phyloP scores from a whole-genome alignment of 1,140 invertebrate genomes.

The Helicoverpa armigera region DNA sequence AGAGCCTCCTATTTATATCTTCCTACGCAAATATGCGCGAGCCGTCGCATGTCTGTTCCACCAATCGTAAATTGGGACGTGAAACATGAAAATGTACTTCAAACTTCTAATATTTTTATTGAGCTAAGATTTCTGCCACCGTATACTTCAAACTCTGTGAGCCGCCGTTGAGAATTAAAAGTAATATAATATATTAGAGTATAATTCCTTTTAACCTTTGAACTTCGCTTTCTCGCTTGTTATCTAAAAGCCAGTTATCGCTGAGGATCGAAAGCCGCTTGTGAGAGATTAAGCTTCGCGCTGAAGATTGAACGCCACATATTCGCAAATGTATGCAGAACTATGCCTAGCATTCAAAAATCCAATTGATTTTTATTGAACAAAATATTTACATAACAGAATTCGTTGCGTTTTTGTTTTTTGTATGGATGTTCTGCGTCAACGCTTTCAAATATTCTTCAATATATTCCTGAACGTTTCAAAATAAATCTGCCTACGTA shows the following conservation, averaged over 20 bases:
- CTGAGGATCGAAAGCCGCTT: constrained; percentile 6
- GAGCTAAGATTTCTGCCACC: constrained; percentile 19
- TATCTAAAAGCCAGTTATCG: constrained; percentile 15
- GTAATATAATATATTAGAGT: background rate
- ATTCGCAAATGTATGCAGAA: background rate
- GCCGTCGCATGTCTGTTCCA: constrained; percentile 35
- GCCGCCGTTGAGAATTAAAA: constrained; percentile 5
- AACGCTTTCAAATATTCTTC: background rate
- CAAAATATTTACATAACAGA: background rate
- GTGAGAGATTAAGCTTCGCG: constrained; percentile 3
- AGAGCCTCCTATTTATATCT: constrained; percentile 39
- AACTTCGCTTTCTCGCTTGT: constrained; percentile 6
- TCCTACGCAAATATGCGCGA: constrained; percentile 46
- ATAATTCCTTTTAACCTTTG: constrained; percentile 30
- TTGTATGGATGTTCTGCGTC: background rate
- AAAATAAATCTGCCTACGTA: constrained; percentile 2
- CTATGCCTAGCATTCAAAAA: background rate
- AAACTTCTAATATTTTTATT: constrained; percentile 45
- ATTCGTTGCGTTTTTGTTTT: background rate
- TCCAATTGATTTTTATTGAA: background rate
- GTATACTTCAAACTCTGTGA: background rate
- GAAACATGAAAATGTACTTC: constrained; percentile 52
- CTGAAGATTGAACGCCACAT: background rate
- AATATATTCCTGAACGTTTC: background rate
- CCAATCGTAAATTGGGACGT: constrained; percentile 43